phyloP scores from a whole-genome alignment of 2,797 vertebrate species.

The Acipenser oxyrinchus region DNA sequence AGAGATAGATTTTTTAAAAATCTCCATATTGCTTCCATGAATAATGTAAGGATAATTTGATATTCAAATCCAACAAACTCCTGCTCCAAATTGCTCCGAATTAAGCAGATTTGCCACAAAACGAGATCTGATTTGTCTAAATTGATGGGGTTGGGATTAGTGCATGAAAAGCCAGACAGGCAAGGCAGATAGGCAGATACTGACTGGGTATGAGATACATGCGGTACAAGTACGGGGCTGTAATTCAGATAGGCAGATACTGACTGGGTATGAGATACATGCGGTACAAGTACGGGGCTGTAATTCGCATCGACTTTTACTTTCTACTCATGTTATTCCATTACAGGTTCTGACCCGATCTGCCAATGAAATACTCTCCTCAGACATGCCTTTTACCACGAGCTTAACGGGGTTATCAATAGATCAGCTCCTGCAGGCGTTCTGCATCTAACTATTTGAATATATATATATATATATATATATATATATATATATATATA shows the following conservation, averaged over 20 bases:
- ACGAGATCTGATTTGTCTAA: conserved; percentile 53
- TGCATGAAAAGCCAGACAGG: conserved; percentile 31
- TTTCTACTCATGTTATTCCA: conserved; percentile 48
- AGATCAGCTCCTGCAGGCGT: no score
- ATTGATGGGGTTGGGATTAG: conserved; percentile 68
- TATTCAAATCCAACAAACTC: conserved; percentile 66
- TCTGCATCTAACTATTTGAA: no score
- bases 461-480: no score
- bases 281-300: conserved; percentile 44
- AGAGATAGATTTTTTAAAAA: no score
- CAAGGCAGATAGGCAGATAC: conserved; percentile 2
- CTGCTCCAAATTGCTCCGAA: conserved; percentile 67
- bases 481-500: no score
- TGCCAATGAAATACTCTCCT: conserved; percentile 8
- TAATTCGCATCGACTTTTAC: conserved; percentile 51
- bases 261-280: conserved; percentile 4
- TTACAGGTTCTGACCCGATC: conserved; percentile 43
- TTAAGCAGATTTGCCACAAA: conserved; percentile 71
- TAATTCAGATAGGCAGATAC: conserved; percentile 25
- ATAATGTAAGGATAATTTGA: conserved; percentile 59
- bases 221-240: conserved; percentile 44
- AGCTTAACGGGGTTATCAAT: no score
- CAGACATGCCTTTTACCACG: background rate
- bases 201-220: conserved; percentile 4
- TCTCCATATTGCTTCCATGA: conserved; percentile 41